These are phyloP conservation scores for Luidia sarsii DNA, from an alignment of 53 echinoderm and acorn worm genomes.

Conservation along the genomic window DNA sequence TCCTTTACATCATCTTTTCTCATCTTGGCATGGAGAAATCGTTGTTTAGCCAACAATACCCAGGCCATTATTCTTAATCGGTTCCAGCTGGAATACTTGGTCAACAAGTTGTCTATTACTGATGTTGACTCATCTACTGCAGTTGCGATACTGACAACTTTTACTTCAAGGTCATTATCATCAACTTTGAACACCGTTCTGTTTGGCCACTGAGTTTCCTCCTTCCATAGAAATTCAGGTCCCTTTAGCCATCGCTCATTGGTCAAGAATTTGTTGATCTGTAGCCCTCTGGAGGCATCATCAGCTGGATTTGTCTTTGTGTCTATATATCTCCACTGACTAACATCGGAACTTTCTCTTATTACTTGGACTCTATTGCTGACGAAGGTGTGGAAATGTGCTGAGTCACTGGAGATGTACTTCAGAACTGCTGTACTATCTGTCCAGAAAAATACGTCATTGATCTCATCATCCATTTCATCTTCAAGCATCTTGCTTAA, in stretches of 20 bases:
- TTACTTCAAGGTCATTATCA: slow-evolving; percentile 45
- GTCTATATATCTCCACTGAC: slow-evolving; percentile 44
- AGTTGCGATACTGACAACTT: not conserved
- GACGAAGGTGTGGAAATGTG: slow-evolving; percentile 57
- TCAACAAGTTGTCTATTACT: not conserved
- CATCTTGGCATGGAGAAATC: not conserved
- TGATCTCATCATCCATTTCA: slow-evolving; percentile 13
- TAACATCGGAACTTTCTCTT: slow-evolving; percentile 28
- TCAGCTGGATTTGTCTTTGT: slow-evolving; percentile 58
- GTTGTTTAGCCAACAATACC: not conserved
- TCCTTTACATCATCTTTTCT: not conserved
- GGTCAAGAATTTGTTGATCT: slow-evolving; percentile 15
- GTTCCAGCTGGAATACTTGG: not conserved
- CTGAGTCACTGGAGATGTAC: slow-evolving; percentile 47
- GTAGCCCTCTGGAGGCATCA: slow-evolving; percentile 39
- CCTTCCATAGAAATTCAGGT: slow-evolving; percentile 28
- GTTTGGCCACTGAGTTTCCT: slow-evolving; percentile 40
- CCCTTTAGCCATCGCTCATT: slow-evolving; percentile 51
- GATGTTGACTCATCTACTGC: not conserved
- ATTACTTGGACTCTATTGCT: slow-evolving; percentile 55
- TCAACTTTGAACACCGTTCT: slow-evolving; percentile 28
- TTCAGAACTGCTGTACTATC: slow-evolving; percentile 63
- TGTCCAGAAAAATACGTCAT: slow-evolving; percentile 25
- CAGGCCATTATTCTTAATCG: slow-evolving; percentile 23
- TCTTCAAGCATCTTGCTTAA: slow-evolving; percentile 41